Evolutionary conservation across 2,888 invertebrate genomes (phyloP).

Genomic region (Trachelus tabidus): DNA sequence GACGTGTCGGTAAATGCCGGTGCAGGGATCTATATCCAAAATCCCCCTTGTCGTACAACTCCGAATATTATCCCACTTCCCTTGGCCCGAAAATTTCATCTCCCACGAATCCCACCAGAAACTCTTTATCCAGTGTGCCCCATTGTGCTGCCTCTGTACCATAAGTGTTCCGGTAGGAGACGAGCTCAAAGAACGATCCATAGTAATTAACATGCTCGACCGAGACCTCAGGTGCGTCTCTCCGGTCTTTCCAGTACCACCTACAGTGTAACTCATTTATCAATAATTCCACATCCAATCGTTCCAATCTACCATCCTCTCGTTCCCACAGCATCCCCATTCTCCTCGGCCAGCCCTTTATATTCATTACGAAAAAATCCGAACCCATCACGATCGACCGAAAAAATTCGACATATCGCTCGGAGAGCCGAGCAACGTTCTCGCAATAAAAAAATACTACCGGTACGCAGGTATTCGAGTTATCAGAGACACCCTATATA

Average conservation of each 20-base stretch:
- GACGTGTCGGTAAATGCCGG: no score
- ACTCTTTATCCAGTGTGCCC: not conserved
- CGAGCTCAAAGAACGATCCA: slow-evolving; percentile 49
- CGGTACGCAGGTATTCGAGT: not conserved
- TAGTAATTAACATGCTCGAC: slow-evolving; percentile 51
- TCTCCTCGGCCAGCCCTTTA: not conserved
- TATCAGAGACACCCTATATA: slow-evolving; percentile 2
- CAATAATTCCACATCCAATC: not conserved
- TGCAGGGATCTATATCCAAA: no score
- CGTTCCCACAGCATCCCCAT: not conserved
- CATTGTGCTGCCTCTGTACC: not conserved
- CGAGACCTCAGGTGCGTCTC: slow-evolving; percentile 53
- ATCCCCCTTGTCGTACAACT: no score
- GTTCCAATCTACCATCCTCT: not conserved
- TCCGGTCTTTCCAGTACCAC: slow-evolving; percentile 2
- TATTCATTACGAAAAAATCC: not conserved
- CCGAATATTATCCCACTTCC: not conserved
- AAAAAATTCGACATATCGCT: not conserved
- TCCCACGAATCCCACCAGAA: not conserved
- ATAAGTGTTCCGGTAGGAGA: slow-evolving; percentile 14
- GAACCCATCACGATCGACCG: not conserved
- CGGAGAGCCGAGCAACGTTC: not conserved
- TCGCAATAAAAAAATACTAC: not conserved
- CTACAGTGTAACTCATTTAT: not conserved
- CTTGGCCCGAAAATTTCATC: not conserved